Evolutionary conservation across 2,113 vertebrate genomes (phyloP).

Genomic region (Athene cunicularia): DNA sequence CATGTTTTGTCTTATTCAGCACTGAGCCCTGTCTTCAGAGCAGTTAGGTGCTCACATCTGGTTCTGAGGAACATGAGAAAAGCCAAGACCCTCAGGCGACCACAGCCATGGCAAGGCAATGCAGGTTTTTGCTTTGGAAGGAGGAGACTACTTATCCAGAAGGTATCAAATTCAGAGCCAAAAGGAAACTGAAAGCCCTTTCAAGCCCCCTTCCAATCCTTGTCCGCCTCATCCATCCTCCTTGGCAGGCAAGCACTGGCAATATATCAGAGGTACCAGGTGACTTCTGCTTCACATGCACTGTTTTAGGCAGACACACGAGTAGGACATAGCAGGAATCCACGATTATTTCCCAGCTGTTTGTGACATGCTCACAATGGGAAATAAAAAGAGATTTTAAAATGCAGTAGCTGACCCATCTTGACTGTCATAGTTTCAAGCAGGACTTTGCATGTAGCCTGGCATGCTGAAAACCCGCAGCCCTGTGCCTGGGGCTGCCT

Average conservation of each 20-base stretch:
- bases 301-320: not conserved
- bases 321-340: not conserved
- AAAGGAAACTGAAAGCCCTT: not conserved
- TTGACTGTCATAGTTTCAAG: not conserved
- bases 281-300: not conserved
- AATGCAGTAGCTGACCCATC: not conserved
- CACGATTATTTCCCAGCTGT: not conserved
- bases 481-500: not conserved
- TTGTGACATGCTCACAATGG: not conserved
- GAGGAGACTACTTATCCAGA: not conserved
- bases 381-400: not conserved
- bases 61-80: not conserved
- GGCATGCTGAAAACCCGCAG: not conserved
- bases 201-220: not conserved
- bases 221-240: not conserved
- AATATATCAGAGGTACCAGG: not conserved
- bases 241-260: not conserved
- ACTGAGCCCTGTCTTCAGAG: not conserved
- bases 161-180: not conserved
- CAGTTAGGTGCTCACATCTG: not conserved
- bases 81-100: fast-evolving
- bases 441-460: not conserved
- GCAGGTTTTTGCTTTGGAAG: not conserved
- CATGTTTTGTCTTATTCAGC: not conserved
- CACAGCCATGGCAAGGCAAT: not conserved